Evolutionary conservation across 2,113 vertebrate genomes (phyloP), one percentile per base, ranked within the genome.

Genomic region (Chamaetylas fuelleborni): DNA sequence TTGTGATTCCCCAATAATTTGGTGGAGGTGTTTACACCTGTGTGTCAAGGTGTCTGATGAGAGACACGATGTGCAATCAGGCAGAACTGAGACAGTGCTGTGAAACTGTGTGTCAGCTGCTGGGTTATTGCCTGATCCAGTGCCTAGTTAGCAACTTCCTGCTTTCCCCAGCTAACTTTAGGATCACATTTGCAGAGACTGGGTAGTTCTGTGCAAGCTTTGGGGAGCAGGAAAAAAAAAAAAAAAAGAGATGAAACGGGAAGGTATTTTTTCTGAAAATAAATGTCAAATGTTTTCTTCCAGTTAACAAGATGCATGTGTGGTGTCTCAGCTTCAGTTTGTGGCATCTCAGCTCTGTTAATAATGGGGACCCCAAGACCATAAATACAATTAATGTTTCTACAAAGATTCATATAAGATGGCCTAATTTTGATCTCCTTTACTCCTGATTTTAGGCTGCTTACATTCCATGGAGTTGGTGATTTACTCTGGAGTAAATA

Each of bases 401-500:
- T 83, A 8, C 7, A 24, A 65, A 57, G 13, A 19, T 70, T 64
- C 24, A 1, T 28, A 18, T 29, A 85, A 47, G 7, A 14, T 29
- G 17, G 14, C 19, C 24, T 42, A 26, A 66, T 70, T 91, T 90
- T 92, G 22, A 18, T 78, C 33, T 78, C 14, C 11, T 82, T 80
- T 81, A 62, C 42, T 91, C 19, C 17, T 76, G 57, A 56, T 65
- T 18, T 76, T 72, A 34, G 26, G 19, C 62, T 91, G 48, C 86
- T 91, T 48, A 14, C 28, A 18, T 81, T 92, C 28, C 19, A 14
- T 38, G 76, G 38, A 71, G n/a, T 19, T 0, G 0, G 28, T 64
- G 87, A 47, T 77, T 95, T 94, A 58, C 47, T 88, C 47, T 31
- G 51, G 76, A 71, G 40, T 64, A 94, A 88, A 66, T 20, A 69